Evolutionary conservation across 1,140 invertebrate genomes (phyloP).

Genomic region (Calliopsis andreniformis): DNA sequence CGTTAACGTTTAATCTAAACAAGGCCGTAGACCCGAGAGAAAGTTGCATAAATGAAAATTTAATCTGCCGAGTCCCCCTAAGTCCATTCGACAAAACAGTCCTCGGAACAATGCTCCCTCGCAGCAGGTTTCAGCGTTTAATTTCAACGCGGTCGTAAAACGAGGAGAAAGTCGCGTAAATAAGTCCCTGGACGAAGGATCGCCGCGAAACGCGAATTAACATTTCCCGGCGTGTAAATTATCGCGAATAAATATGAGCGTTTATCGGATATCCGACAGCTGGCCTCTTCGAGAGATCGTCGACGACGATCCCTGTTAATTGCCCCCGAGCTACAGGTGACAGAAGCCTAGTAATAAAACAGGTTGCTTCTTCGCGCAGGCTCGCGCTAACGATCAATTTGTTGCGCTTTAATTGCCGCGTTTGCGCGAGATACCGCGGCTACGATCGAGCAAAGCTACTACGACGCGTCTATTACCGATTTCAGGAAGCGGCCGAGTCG

Average conservation of each 20-base stretch:
- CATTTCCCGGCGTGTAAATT: background rate
- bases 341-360: conserved; percentile 63
- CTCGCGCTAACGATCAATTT: conserved; percentile 54
- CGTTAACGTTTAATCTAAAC: conserved; percentile 20
- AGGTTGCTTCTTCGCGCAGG: conserved; percentile 30
- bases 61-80: too few relatives aligned
- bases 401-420: conserved; percentile 57
- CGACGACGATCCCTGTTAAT: conserved; percentile 46
- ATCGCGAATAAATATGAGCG: background rate
- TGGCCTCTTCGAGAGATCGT: conserved; percentile 48
- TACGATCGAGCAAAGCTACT: background rate
- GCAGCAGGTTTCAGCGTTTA: too few relatives aligned
- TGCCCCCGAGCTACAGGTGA: conserved; percentile 55
- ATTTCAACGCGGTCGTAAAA: conserved; percentile 14
- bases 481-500: background rate
- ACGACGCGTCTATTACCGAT: conserved; percentile 1
- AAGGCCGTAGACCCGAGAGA: conserved; percentile 12
- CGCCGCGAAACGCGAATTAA: background rate
- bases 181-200: background rate
- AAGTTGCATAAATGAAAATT: conserved; percentile 37
- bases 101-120: too few relatives aligned
- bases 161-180: conserved; percentile 31
- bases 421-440: conserved; percentile 40
- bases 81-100: too few relatives aligned
- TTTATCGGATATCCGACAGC: background rate